Evolutionary conservation across 2,113 vertebrate species (phyloP).

Genomic region (Cervus canadensis): DNA sequence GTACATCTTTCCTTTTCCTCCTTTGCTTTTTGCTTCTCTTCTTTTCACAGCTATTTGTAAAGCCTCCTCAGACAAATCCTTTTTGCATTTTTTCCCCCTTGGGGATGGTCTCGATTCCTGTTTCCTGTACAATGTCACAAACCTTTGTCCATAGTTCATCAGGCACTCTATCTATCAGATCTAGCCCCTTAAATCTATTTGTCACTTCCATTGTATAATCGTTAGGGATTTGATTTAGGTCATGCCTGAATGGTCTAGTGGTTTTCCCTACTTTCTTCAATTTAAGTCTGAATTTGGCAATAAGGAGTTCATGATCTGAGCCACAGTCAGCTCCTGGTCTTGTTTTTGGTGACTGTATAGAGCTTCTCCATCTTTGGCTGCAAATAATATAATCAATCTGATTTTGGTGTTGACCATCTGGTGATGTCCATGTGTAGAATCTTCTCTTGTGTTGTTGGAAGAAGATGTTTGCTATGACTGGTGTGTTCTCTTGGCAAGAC

Average conservation of each 20-base stretch:
- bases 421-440: not conserved
- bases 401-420: not conserved
- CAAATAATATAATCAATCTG: not conserved
- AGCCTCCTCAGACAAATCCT: not conserved
- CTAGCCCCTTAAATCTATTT: not conserved
- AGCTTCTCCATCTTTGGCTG: not conserved
- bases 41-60: not conserved
- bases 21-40: not conserved
- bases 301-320: not conserved
- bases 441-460: not conserved
- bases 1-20: not conserved
- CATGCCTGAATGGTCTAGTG: not conserved
- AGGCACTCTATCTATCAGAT: not conserved
- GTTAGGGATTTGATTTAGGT: not conserved
- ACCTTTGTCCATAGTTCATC: not conserved
- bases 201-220: not conserved
- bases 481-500: not conserved
- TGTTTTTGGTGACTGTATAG: not conserved
- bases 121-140: not conserved
- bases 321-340: not conserved
- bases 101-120: not conserved
- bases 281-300: not conserved
- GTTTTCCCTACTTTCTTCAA: not conserved
- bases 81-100: not conserved
- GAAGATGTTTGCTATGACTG: not conserved